Conservation (phyloP, 2,113 vertebrate genomes). For the Glaucomys volans region DNA sequence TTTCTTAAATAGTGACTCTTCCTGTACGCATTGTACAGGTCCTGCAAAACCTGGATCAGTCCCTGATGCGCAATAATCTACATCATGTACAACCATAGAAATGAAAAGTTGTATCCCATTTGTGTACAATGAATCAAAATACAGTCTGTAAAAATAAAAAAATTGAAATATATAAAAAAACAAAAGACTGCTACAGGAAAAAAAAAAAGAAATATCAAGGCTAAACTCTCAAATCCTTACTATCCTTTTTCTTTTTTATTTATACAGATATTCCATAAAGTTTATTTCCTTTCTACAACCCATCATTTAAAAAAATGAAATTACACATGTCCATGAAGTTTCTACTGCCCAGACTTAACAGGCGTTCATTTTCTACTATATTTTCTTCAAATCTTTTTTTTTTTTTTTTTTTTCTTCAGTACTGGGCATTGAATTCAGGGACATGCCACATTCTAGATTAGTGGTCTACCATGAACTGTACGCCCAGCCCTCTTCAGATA, state of each 20-base stretch:
- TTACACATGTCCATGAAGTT: not conserved
- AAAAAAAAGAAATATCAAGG: too few species aligned
- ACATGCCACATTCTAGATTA: not conserved
- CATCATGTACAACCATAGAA: too few species aligned
- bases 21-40: not conserved
- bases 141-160: too few species aligned
- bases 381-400: constrained; percentile 15
- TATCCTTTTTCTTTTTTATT: too few species aligned
- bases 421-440: not conserved
- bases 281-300: not conserved
- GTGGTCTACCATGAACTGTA: too few species aligned
- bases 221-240: not conserved
- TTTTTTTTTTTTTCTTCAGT: not conserved
- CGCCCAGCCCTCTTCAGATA: too few species aligned
- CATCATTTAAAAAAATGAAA: not conserved
- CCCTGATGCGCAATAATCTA: not conserved
- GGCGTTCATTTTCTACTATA: constrained; percentile 16
- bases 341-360: not conserved
- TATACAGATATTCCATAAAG: not conserved
- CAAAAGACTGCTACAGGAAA: too few species aligned
- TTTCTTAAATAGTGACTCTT: not conserved
- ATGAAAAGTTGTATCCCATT: too few species aligned
- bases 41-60: not conserved
- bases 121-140: too few species aligned
- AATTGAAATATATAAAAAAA: too few species aligned